A percentile compares a stretch with the other conserved stretches of the same genome.
phyloP scores from a whole-genome alignment of 2,113 vertebrate species.

The Nannospalax galili region DNA sequence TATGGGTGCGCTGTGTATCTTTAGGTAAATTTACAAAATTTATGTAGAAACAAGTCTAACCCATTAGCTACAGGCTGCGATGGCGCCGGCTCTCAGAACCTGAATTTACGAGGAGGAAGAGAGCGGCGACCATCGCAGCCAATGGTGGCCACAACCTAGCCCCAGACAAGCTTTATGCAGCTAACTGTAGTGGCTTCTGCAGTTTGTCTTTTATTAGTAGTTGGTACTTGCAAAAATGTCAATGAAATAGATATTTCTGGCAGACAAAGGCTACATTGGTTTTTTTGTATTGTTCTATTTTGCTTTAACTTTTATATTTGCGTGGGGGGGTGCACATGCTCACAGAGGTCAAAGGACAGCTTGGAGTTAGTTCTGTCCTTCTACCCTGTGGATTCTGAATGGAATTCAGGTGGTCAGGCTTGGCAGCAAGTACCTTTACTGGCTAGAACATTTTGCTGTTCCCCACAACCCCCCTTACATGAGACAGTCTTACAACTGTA shows the following conservation, averaged over 20 bases:
- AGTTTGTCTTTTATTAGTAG: slow-evolving; percentile 76
- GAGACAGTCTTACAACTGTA: not conserved
- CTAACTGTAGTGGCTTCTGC: slow-evolving; percentile 63
- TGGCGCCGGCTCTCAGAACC: not conserved
- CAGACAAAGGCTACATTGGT: slow-evolving; percentile 51
- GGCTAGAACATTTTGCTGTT: too few species aligned
- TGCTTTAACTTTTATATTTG: not conserved
- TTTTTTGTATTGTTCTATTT: not conserved
- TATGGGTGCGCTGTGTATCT: not conserved
- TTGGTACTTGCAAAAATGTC: slow-evolving; percentile 82
- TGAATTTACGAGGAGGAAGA: not conserved
- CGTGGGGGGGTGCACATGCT: too few species aligned
- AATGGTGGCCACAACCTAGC: too few species aligned
- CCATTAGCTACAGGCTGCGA: not conserved
- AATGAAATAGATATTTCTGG: slow-evolving; percentile 85
- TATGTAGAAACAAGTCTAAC: not conserved
- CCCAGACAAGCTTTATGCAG: not conserved
- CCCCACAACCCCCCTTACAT: not conserved
- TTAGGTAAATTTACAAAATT: not conserved
- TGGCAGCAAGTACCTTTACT: not conserved
- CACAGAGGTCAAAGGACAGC: not conserved
- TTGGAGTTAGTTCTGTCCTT: not conserved
- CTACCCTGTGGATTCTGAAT: not conserved
- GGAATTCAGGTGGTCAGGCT: too few species aligned
- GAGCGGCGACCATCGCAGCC: too few species aligned